A percentile compares a stretch with the other conserved stretches of the same genome.
Conservation (phyloP, 2,113 vertebrate species). For the Nannospalax galili region DNA sequence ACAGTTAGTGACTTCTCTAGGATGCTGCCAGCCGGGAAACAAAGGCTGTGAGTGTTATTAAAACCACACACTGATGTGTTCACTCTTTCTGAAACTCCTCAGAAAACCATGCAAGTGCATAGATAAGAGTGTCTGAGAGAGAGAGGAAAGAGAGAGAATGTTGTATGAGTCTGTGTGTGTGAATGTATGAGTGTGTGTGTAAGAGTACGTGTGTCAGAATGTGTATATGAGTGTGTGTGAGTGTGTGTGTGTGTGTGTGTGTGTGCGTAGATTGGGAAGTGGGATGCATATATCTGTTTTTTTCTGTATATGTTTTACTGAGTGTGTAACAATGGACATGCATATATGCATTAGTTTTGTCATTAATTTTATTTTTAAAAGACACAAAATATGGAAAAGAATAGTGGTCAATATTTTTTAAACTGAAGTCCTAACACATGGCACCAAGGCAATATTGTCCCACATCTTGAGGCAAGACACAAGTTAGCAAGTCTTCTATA, state of each 20-base stretch:
- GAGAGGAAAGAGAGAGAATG: background rate
- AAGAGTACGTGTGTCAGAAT: no score
- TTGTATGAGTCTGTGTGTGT: no score
- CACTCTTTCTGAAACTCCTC: background rate
- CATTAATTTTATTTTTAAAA: conserved; percentile 6
- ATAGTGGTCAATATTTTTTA: background rate
- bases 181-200: background rate
- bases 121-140: background rate
- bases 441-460: background rate
- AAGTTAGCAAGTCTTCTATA: background rate
- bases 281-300: background rate
- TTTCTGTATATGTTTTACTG: background rate
- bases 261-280: background rate
- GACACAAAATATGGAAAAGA: conserved; percentile 42
- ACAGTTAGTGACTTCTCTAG: conserved; percentile 16
- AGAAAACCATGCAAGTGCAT: conserved; percentile 11
- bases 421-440: background rate
- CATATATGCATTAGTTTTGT: background rate
- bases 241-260: background rate
- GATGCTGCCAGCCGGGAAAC: conserved; percentile 13
- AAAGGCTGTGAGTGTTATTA: conserved; percentile 56
- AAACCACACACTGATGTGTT: background rate
- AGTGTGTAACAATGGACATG: background rate
- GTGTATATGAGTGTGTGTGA: background rate
- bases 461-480: background rate